These are phyloP conservation scores for Raja brachyura DNA, from an alignment of 2,113 vertebrate species.

Conservation along the genomic window DNA sequence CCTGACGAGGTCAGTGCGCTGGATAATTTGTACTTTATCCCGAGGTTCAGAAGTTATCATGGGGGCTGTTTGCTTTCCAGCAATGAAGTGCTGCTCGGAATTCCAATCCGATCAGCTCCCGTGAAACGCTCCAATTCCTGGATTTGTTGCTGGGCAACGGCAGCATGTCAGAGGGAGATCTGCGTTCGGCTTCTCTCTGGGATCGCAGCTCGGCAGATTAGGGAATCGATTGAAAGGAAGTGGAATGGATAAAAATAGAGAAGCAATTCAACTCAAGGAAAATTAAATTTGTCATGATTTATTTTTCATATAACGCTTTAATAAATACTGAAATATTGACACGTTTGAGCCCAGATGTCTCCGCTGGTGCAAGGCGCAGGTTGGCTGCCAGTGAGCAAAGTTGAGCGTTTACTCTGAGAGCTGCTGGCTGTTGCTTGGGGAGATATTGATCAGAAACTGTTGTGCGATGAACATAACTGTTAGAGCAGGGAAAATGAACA, in stretches of 20 bases:
- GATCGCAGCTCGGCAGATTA: background rate
- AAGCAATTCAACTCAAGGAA: background rate
- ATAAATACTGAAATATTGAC: background rate
- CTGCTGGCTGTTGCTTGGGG: too few species aligned
- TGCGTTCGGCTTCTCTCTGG: background rate
- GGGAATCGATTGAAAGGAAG: background rate
- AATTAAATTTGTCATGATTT: background rate
- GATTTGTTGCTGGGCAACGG: background rate
- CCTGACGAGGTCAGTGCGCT: too few species aligned
- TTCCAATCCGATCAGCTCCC: background rate
- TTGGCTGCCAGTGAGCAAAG: too few species aligned
- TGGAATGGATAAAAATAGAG: background rate
- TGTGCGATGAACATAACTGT: too few species aligned
- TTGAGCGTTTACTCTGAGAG: too few species aligned
- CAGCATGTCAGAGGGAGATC: too few species aligned
- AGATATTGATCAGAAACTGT: too few species aligned
- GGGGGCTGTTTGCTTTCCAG: background rate
- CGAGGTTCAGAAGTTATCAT: background rate
- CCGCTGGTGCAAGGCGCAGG: too few species aligned
- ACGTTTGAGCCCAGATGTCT: too few species aligned
- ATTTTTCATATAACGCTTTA: background rate
- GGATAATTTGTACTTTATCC: too few species aligned
- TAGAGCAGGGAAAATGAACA: too few species aligned
- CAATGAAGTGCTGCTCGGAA: background rate
- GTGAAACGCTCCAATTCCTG: background rate